Conservation (phyloP, 2,113 vertebrate genomes). For the Prionailurus bengalensis region DNA sequence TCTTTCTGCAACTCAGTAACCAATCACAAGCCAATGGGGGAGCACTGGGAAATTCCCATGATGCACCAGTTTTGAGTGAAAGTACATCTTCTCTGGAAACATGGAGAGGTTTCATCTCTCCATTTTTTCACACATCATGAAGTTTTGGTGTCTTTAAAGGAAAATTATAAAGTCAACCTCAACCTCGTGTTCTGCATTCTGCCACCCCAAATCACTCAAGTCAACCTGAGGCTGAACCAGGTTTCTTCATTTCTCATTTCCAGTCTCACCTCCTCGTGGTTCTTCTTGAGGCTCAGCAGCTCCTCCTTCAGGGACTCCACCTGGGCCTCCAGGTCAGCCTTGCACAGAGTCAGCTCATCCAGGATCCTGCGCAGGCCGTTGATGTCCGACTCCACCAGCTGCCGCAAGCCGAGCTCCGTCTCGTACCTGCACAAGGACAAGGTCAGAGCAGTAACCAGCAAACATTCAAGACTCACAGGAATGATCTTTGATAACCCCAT, state of each 20-base stretch:
- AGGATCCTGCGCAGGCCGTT: slow-evolving; percentile 82
- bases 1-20: not conserved
- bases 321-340: slow-evolving; percentile 77
- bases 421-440: slow-evolving; percentile 80
- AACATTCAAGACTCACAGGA: not conserved
- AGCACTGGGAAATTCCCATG: not conserved
- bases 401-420: slow-evolving; percentile 81
- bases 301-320: slow-evolving; percentile 83
- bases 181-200: not conserved
- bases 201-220: not conserved
- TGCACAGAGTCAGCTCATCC: slow-evolving; percentile 83
- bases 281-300: slow-evolving; percentile 78
- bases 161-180: not conserved
- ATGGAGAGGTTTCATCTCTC: not conserved
- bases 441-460: not conserved
- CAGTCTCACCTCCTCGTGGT: slow-evolving; percentile 84
- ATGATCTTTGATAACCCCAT: no score
- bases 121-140: not conserved
- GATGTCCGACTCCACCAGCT: slow-evolving; percentile 85
- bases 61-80: not conserved
- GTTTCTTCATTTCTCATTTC: not conserved
- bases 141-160: not conserved
- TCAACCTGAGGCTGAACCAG: not conserved
- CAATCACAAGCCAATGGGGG: no score
- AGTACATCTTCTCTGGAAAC: not conserved